Percentiles rank a stretch among this genome's conserved stretches.
These are phyloP conservation scores for Carassius gibelio DNA, from an alignment of 2,113 vertebrate species.

Conservation along the genomic window DNA sequence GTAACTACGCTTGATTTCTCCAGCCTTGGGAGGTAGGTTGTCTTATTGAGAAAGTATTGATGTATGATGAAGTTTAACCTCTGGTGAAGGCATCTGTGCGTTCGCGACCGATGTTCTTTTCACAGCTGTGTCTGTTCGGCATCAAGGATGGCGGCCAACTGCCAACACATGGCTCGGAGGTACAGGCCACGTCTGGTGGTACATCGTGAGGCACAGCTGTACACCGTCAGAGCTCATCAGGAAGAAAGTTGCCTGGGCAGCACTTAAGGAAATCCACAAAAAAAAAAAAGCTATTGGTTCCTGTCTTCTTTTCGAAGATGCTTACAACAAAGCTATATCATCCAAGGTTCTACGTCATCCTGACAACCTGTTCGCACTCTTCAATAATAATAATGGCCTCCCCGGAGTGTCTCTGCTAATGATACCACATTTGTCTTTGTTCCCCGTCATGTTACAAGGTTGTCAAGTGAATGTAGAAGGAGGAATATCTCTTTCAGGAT, in stretches of 20 bases:
- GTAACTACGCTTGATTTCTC: too few relatives aligned
- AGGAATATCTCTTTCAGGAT: background rate
- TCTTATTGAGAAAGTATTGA: background rate
- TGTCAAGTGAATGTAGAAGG: constrained; percentile 26
- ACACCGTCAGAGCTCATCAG: constrained; percentile 6
- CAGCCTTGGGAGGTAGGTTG: background rate
- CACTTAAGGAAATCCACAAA: background rate
- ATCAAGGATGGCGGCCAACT: background rate
- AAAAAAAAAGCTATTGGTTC: background rate
- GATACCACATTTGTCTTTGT: background rate
- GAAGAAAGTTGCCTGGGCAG: background rate
- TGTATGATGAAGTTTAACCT: background rate
- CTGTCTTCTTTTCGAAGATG: background rate
- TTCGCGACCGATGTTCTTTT: background rate
- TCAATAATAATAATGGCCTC: background rate
- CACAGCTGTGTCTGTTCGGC: constrained; percentile 2
- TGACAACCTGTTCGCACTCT: background rate
- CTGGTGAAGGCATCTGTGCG: constrained; percentile 12
- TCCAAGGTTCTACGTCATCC: background rate
- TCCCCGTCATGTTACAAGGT: background rate
- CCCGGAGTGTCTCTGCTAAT: background rate
- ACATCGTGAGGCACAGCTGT: background rate
- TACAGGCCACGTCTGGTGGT: background rate
- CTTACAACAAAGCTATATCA: background rate
- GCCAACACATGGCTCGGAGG: background rate